Base-by-base conservation (phyloP, 2,797 vertebrate species). In the Epinephelus malabaricus region DNA sequence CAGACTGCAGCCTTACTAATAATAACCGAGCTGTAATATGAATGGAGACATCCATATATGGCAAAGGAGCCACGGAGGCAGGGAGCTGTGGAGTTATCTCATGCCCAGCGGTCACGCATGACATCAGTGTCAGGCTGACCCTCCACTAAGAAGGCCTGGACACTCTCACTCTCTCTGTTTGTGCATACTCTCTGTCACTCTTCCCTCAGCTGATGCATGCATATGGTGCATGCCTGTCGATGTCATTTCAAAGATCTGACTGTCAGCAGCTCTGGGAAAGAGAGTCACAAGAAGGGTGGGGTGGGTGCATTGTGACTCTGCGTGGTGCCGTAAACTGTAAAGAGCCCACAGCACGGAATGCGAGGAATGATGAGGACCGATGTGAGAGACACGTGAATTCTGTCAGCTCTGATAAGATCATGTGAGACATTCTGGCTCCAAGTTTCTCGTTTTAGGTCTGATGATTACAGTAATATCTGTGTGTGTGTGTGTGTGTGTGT, bases 61-160 rank as follows among this genome's bases (percentile, higher is more conserved):
- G 93, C 46, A 18, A 88, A 51, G 76, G 78, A 87, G 84, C 81
- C 70, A 47, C 13, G 1, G 83, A 84, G 85, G 68, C 75, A 59
- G 69, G 47, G 75, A 79, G 78, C 75, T 50, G 79, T 55, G 68
- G 67, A 55, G 76, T 89, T 88, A 89, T 90, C 90, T 90, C 89
- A 83, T 85, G 84, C 67, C 54, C 81, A 78, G 5, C 27, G 70
- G 86, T 82, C 89, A 90, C 19, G 12, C 61, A 87, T 90, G 91
- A 92, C 92, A 92, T 92, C 91, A 89, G 82, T 88, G 85, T 86
- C 84, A 77, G 34, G 65, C 69, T 89, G 89, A 88, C 87, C 86
- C 81, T 64, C 43, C 50, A 21, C 86, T 69, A 74, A 88, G 89
- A 90, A 87, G 77, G 79, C 76, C 71, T 60, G 62, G 66, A 61